Percentiles rank a stretch among this genome's conserved stretches.
These are phyloP conservation scores for Bufo bufo DNA, from an alignment of 2,113 vertebrate species.

Conservation along the genomic window DNA sequence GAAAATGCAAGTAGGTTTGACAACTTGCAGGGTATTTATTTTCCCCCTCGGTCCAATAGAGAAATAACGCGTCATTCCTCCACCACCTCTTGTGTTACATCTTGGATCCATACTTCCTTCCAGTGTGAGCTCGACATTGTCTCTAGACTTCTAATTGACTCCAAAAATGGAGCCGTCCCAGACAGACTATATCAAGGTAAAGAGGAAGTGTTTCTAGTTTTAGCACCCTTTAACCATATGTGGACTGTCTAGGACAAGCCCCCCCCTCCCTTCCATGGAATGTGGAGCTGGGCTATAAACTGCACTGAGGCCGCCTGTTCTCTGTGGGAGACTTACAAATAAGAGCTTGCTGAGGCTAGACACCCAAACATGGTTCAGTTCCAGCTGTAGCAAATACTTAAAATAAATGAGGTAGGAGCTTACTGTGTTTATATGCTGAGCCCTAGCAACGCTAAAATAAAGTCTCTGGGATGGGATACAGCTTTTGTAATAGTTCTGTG, in stretches of 20 bases:
- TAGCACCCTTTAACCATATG: constrained; percentile 54
- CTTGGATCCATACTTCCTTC: background rate
- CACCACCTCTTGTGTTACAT: background rate
- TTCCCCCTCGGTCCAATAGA: too few relatives aligned
- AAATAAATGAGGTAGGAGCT: constrained; percentile 75
- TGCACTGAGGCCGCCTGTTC: constrained; percentile 61
- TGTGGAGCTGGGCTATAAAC: constrained; percentile 64
- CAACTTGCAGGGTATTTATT: too few relatives aligned
- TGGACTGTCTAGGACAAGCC: constrained; percentile 39
- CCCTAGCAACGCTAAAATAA: constrained; percentile 70
- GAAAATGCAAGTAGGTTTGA: too few relatives aligned
- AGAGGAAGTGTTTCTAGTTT: constrained; percentile 36
- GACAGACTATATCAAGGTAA: constrained; percentile 41
- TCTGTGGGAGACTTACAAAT: constrained; percentile 69
- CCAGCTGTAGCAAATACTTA: constrained; percentile 80
- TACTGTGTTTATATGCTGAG: constrained; percentile 69
- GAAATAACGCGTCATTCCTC: background rate
- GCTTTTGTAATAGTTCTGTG: constrained; percentile 44
- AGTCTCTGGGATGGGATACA: constrained; percentile 46
- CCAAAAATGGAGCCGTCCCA: constrained; percentile 27
- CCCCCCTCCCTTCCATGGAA: constrained; percentile 5
- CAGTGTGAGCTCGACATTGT: constrained; percentile 18
- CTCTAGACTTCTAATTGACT: constrained; percentile 19
- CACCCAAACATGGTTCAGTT: constrained; percentile 80
- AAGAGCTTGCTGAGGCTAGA: constrained; percentile 77